Evolutionary conservation across 2,113 vertebrate species (phyloP).

Genomic region (Tylochromis polylepis): DNA sequence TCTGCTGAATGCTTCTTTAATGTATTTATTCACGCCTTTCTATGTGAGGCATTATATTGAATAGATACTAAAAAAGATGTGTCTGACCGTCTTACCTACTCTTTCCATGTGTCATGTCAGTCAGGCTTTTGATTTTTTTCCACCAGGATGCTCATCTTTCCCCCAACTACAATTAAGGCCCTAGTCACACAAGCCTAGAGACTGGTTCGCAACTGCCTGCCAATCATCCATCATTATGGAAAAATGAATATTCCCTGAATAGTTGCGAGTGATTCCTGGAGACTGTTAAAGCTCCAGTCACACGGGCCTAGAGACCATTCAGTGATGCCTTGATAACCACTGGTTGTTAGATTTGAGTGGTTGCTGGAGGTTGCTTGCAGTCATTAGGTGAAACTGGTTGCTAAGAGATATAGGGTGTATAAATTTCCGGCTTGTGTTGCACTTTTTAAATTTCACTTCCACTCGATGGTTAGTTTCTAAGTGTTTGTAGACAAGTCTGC

Average conservation of each 20-base stretch:
- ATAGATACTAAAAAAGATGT: rapidly evolving
- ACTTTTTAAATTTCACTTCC: background rate
- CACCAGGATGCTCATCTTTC: background rate
- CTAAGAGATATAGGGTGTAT: background rate
- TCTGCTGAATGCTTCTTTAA: background rate
- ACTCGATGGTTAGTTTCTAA: background rate
- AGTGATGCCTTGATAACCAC: background rate
- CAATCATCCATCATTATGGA: background rate
- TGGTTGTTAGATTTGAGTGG: background rate
- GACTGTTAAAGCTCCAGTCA: background rate
- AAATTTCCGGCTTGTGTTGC: background rate
- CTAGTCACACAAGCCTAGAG: background rate
- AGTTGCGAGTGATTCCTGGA: background rate
- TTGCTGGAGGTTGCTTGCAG: background rate
- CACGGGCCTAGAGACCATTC: background rate
- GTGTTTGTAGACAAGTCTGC: background rate
- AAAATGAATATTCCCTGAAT: background rate
- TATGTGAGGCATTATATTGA: background rate
- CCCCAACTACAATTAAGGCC: background rate
- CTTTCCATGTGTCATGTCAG: background rate
- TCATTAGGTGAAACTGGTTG: background rate
- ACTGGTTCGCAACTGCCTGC: background rate
- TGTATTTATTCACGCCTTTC: background rate
- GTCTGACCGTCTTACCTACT: background rate
- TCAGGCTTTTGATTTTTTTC: background rate